Evolutionary conservation across 2,113 vertebrate genomes (phyloP).

Genomic region (Corynorhinus townsendii): DNA sequence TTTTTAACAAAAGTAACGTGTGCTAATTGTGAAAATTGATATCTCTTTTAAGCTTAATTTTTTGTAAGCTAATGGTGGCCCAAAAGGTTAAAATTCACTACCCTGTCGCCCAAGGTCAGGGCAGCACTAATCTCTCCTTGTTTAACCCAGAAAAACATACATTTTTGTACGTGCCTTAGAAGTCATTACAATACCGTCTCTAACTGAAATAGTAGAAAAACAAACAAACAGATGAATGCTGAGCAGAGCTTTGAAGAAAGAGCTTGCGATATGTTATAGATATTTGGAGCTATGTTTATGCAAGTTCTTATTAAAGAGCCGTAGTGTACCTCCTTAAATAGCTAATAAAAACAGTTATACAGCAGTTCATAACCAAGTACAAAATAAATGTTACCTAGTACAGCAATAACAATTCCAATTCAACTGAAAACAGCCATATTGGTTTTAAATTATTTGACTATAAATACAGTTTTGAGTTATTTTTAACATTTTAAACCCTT

Average conservation of each 20-base stretch:
- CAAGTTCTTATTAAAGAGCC: background rate
- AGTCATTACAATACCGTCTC: background rate
- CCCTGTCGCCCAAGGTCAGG: background rate
- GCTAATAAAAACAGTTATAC: background rate
- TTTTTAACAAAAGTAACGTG: background rate
- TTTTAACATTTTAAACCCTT: constrained; percentile 1
- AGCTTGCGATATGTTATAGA: background rate
- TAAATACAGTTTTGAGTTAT: background rate
- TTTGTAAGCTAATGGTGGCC: background rate
- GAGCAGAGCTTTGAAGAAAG: background rate
- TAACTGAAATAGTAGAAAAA: background rate
- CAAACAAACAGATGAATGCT: background rate
- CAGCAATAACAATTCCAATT: background rate
- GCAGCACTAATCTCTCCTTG: background rate
- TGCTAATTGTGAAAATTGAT: background rate
- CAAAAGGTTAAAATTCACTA: background rate
- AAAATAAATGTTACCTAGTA: background rate
- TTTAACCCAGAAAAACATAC: background rate
- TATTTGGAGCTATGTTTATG: background rate
- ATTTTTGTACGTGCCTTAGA: background rate
- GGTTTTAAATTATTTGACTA: constrained; percentile 13
- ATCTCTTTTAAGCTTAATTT: background rate
- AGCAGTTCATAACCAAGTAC: background rate
- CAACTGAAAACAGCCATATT: background rate
- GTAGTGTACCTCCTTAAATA: background rate